Percentiles rank a stretch among this genome's conserved stretches.
Evolutionary conservation across 2,797 vertebrate genomes (phyloP).

Genomic region (Hippocampus kuda): DNA sequence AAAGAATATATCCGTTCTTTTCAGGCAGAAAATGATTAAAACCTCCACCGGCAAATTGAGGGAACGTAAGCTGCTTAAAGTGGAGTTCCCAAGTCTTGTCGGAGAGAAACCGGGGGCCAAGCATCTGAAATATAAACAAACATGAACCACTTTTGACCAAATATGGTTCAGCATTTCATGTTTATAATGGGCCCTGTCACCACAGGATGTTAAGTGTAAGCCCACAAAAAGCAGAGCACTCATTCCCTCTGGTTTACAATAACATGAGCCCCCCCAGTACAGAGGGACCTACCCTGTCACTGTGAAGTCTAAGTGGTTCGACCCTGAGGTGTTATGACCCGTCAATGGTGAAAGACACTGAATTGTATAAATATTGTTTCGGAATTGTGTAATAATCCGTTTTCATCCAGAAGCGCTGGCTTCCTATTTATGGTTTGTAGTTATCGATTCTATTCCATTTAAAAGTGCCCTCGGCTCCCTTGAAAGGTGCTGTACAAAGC

Average conservation of each 20-base stretch:
- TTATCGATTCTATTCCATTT: neutral
- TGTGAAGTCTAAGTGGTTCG: constrained; percentile 18
- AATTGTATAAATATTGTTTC: neutral
- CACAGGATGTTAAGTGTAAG: constrained; percentile 58
- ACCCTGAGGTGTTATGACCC: constrained; percentile 34
- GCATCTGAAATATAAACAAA: constrained; percentile 60
- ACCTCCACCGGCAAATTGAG: constrained; percentile 45
- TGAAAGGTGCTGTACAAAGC: neutral
- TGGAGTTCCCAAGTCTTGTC: constrained; percentile 40
- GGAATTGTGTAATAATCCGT: neutral
- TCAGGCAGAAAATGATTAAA: constrained; percentile 51
- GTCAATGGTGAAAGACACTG: neutral
- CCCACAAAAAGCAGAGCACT: constrained; percentile 54
- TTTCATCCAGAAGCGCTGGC: neutral
- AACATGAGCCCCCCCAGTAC: constrained; percentile 22
- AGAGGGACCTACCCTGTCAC: constrained; percentile 17
- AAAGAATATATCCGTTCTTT: constrained; percentile 40
- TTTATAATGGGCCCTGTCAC: constrained; percentile 58
- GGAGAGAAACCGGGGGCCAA: constrained; percentile 40
- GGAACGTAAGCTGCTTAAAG: constrained; percentile 53
- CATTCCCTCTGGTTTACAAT: constrained; percentile 25
- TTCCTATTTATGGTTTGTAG: neutral
- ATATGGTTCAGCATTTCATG: constrained; percentile 54
- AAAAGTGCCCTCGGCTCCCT: neutral
- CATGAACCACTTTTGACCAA: constrained; percentile 57